Conservation (phyloP, 30 jellyfish, hydroid and myxozoan genomes). For the Hydractinia symbiolongicarpus region DNA sequence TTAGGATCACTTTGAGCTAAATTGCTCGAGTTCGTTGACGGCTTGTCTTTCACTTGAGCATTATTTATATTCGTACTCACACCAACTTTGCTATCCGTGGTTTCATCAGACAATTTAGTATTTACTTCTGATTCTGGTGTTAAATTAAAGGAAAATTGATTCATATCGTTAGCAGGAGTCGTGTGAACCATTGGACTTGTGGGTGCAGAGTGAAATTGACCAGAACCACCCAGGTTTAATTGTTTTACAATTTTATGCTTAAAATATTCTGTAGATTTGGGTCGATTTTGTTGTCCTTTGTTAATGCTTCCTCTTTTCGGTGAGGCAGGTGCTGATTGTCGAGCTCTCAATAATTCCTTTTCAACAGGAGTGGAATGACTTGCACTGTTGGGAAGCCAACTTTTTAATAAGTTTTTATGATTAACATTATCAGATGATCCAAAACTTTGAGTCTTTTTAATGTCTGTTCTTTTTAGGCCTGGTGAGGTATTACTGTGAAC, state of each 20-base stretch:
- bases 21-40: background rate
- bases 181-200: conserved; percentile 50
- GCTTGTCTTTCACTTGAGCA: background rate
- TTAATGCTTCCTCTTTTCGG: conserved; percentile 29
- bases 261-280: conserved; percentile 25
- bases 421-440: conserved; percentile 26
- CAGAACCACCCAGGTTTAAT: conserved; percentile 6
- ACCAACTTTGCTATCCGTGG: background rate
- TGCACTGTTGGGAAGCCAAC: conserved; percentile 21
- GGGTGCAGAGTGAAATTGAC: conserved; percentile 61
- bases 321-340: conserved; percentile 13
- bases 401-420: conserved; percentile 20
- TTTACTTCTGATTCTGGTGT: background rate
- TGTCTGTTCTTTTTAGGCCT: background rate
- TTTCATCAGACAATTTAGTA: background rate
- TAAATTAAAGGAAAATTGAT: conserved; percentile 23
- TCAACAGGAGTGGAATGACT: conserved; percentile 34
- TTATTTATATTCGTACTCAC: background rate
- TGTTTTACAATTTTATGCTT: conserved; percentile 7
- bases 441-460: conserved; percentile 15
- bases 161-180: conserved; percentile 10
- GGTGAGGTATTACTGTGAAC: conserved; percentile 17
- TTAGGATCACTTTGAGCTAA: background rate
- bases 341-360: background rate
- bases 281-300: conserved; percentile 19